Evolutionary conservation across 2,113 vertebrate species (phyloP).

Genomic region (Solea senegalensis): DNA sequence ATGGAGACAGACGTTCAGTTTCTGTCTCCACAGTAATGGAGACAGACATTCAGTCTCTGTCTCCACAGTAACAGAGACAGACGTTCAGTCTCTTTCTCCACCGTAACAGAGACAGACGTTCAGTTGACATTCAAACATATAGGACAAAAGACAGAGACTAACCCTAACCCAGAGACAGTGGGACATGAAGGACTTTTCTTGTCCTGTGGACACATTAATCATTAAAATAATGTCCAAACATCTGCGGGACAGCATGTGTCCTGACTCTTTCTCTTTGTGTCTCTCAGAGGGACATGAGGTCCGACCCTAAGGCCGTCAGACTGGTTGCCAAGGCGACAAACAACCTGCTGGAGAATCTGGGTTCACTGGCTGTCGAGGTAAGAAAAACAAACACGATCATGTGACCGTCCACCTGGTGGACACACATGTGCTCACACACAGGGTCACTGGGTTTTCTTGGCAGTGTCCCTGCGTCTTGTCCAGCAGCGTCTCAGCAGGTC

Average conservation of each 20-base stretch:
- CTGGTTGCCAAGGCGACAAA: slow-evolving; percentile 82
- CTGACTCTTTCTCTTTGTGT: slow-evolving; percentile 23
- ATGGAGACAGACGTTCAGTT: neutral
- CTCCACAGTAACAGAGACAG: slow-evolving; percentile 27
- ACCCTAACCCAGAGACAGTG: neutral
- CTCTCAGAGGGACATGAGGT: slow-evolving; percentile 76
- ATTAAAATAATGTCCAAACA: too few relatives aligned
- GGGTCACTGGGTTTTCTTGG: slow-evolving; percentile 55
- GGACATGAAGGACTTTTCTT: neutral
- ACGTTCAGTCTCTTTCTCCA: neutral
- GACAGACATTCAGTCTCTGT: slow-evolving; percentile 1
- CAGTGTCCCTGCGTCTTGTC: slow-evolving; percentile 33
- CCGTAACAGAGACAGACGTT: slow-evolving; percentile 10
- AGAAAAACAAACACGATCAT: slow-evolving; percentile 14
- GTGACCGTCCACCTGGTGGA: neutral
- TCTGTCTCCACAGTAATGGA: slow-evolving; percentile 22
- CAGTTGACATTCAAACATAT: neutral
- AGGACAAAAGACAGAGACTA: neutral
- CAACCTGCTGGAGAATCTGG: slow-evolving; percentile 81
- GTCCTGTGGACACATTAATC: neutral
- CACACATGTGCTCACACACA: neutral
- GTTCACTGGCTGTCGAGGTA: slow-evolving; percentile 87
- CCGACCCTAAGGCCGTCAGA: slow-evolving; percentile 78
- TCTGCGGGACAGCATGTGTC: neutral
- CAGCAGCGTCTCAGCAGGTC: slow-evolving; percentile 29